A percentile compares a stretch with the other conserved stretches of the same genome.
These are phyloP conservation scores for Sebastes schlegelii DNA, from an alignment of 2,113 vertebrate species.

Conservation along the genomic window DNA sequence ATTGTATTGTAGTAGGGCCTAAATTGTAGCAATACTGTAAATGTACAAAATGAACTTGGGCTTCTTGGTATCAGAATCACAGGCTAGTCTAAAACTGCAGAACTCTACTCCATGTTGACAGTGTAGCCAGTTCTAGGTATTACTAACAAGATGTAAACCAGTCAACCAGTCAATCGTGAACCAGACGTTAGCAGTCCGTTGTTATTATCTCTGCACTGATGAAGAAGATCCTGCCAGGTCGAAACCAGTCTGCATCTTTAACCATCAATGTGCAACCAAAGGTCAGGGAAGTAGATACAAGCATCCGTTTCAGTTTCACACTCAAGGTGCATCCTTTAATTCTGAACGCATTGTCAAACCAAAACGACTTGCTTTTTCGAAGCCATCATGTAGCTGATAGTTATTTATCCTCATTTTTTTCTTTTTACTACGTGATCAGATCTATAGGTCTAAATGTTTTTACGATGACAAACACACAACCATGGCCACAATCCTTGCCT, in stretches of 20 bases:
- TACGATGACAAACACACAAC: neutral
- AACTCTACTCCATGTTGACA: neutral
- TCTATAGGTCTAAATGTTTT: neutral
- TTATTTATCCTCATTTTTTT: neutral
- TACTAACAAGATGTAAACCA: neutral
- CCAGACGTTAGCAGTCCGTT: neutral
- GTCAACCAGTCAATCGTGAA: neutral
- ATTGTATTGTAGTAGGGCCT: neutral
- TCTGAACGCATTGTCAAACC: neutral
- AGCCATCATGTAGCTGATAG: neutral
- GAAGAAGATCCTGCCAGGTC: neutral
- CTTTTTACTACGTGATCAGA: neutral
- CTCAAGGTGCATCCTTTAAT: neutral
- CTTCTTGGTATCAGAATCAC: neutral
- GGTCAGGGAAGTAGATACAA: neutral
- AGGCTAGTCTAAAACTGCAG: neutral
- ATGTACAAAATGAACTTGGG: neutral
- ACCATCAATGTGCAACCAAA: conserved; percentile 2
- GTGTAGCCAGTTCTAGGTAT: neutral
- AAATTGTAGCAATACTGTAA: neutral
- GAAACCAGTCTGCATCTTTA: neutral
- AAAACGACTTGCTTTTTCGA: neutral
- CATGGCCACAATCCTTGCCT: neutral
- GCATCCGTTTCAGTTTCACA: conserved; percentile 3
- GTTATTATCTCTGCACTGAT: neutral